Evolutionary conservation across 2,113 vertebrate genomes (phyloP).

Genomic region (Macrotis lagotis): DNA sequence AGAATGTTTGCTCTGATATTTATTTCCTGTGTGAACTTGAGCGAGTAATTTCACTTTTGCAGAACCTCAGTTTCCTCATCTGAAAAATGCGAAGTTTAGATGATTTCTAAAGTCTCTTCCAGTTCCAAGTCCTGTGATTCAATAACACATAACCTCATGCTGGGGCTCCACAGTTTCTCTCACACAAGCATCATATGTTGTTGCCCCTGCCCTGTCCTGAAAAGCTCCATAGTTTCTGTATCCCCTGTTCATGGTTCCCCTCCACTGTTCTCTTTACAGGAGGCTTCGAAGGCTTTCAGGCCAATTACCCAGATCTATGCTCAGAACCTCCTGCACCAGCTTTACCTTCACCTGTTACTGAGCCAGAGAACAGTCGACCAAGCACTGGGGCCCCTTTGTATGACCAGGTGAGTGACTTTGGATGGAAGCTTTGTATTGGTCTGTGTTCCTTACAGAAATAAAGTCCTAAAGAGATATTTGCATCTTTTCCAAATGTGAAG

Average conservation of each 20-base stretch:
- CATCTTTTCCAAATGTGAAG: not conserved
- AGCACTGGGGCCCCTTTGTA: slow-evolving; percentile 84
- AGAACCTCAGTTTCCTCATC: not conserved
- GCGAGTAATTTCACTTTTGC: not conserved
- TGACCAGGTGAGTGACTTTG: slow-evolving; percentile 84
- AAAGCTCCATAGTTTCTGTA: not conserved
- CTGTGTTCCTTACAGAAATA: not conserved
- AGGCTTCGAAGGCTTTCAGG: slow-evolving; percentile 87
- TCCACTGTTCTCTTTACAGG: slow-evolving; percentile 76
- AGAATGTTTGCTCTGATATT: not conserved
- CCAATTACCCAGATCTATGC: slow-evolving; percentile 87
- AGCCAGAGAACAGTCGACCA: slow-evolving; percentile 49
- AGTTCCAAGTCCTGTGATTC: not conserved
- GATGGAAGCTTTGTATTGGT: not conserved
- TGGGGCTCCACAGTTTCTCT: not conserved
- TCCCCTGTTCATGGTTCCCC: not conserved
- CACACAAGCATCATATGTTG: accelerated
- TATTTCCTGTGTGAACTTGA: not conserved
- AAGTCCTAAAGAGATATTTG: too few species aligned
- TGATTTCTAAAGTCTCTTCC: not conserved
- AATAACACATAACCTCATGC: not conserved
- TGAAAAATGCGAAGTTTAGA: not conserved
- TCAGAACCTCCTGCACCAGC: slow-evolving; percentile 66
- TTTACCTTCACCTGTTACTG: slow-evolving; percentile 35
- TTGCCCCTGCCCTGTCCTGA: not conserved